phyloP scores from a whole-genome alignment of 2,888 invertebrate species.

The Spisula subtruncata region DNA sequence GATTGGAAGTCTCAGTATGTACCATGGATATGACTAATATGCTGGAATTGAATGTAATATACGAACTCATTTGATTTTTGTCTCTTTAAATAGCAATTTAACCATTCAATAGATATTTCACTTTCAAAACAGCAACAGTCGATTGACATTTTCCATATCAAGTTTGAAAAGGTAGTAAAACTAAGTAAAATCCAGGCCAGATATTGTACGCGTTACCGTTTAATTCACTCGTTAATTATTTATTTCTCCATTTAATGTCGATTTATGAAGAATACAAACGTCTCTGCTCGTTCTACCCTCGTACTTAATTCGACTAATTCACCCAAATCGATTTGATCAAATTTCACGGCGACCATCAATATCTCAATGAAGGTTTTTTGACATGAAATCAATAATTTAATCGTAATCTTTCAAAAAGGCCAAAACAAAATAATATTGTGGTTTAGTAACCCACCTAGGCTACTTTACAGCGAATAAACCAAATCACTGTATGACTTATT shows the following conservation, averaged over 20 bases:
- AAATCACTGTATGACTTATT: too few relatives aligned
- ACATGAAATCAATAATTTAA: neutral
- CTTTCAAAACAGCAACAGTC: neutral
- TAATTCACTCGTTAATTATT: neutral
- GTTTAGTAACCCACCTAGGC: too few relatives aligned
- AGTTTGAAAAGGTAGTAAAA: neutral
- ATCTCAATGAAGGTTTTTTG: neutral
- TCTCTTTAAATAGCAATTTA: neutral
- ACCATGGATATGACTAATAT: neutral
- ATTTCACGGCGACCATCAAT: neutral
- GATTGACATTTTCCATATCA: slow-evolving; percentile 4
- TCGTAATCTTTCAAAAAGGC: neutral
- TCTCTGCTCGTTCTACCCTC: neutral
- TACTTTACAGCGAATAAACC: too few relatives aligned
- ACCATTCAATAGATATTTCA: neutral
- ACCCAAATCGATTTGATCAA: slow-evolving; percentile 15
- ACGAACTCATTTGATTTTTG: neutral
- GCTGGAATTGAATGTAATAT: neutral
- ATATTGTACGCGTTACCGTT: neutral
- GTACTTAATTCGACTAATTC: neutral
- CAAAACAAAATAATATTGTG: too few relatives aligned
- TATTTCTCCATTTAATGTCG: slow-evolving; percentile 12
- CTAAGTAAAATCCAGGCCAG: neutral
- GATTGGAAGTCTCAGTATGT: too few relatives aligned
- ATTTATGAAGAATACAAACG: neutral